Conservation (phyloP, 2,888 invertebrate genomes). For the Callyntrura sp. region DNA sequence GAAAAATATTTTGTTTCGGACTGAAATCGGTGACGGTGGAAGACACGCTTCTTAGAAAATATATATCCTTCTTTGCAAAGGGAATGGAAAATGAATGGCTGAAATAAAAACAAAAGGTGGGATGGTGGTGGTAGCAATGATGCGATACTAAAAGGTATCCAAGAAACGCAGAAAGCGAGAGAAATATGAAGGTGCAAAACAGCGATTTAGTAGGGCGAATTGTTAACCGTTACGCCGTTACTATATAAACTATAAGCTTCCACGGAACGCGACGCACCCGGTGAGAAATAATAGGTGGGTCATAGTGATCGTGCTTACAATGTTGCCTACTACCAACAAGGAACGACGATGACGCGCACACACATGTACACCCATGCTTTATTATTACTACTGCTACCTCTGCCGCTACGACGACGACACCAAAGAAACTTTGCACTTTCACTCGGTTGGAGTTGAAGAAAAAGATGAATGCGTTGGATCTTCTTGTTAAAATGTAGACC, state of each 20-base stretch:
- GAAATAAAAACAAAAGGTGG: background rate
- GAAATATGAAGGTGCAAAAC: background rate
- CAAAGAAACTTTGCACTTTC: background rate
- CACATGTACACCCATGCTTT: too few species aligned
- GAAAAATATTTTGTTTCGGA: background rate
- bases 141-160: background rate
- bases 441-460: background rate
- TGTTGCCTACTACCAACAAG: too few species aligned
- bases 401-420: too few species aligned
- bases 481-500: constrained; percentile 7
- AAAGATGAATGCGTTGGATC: constrained; percentile 26
- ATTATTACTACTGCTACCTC: too few species aligned
- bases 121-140: background rate
- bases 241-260: too few species aligned
- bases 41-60: background rate
- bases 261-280: too few species aligned
- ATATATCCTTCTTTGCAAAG: background rate
- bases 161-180: background rate
- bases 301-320: background rate
- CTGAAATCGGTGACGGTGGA: background rate
- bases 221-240: background rate
- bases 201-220: background rate
- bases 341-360: background rate
- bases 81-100: background rate
- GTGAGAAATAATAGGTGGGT: constrained; percentile 29